Evolutionary conservation across 1,140 invertebrate genomes (phyloP), one percentile per base, ranked within the genome.

Genomic region (Zaprionus tsacasi): DNA sequence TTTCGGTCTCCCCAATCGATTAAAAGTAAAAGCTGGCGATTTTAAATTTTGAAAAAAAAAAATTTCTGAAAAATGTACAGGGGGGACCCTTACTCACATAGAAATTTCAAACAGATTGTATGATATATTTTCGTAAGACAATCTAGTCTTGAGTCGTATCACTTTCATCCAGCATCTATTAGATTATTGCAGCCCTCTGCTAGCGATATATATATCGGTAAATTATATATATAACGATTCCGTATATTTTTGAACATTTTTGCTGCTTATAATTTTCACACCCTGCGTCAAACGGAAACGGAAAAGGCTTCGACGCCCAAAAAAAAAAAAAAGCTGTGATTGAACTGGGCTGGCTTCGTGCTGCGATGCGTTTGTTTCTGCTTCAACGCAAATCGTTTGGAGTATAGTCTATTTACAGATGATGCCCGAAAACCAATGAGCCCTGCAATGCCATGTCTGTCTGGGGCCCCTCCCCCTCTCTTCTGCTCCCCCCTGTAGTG

Each of bases 341-440:
- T 75, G 72, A 59, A 64, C 59, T 70, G 17, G 21, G 3, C 45
- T 17, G n/a, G 6, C 33, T 17, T 57, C 58, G 68, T 74, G 35
- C 65, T 69, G 21, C 71, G 66, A 27, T 56, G 70, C 45, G 64
- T 59, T 59, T 35, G 55, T 48, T 68, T 59, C 64, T 73, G 70
- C 45, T 72, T 38, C 45, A 74, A n/a, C 43, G 73, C 67, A 70
- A 76, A 70, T 70, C 67, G 73, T 60, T 30, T 71, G 59, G 50
- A 57, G 64, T 56, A 48, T 40, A 71, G 74, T 76, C 69, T 67
- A 76, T 76, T 76, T 76, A 63, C 70, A 52, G 60, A 59, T 50
- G 70, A 48, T 73, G 70, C 57, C 70, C 68, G 38, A 48, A 76
- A 76, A 66, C 69, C 74, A 76, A 76, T 76, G 74, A 72, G 70